These are phyloP conservation scores for Motacilla alba DNA, from an alignment of 2,113 vertebrate genomes.

Conservation along the genomic window DNA sequence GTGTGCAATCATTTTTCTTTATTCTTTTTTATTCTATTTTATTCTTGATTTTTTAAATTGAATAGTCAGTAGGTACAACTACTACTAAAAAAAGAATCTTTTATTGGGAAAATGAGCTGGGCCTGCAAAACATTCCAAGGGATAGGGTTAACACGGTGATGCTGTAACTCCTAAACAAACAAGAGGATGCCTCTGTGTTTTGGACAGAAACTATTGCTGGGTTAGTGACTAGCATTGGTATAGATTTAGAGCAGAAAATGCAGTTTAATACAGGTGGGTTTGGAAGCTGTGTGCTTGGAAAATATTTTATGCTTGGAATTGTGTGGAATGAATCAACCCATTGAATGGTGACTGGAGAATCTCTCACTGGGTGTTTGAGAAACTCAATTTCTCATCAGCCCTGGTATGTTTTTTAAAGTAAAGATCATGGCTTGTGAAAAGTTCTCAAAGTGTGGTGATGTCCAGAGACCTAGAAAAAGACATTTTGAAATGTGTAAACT, in stretches of 20 bases:
- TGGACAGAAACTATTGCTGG: constrained; percentile 3
- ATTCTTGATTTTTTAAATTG: background rate
- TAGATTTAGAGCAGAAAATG: background rate
- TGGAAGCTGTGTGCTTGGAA: background rate
- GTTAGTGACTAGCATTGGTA: constrained; percentile 11
- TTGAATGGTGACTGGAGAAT: background rate
- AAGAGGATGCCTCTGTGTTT: background rate
- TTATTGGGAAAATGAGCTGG: background rate
- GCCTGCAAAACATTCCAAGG: background rate
- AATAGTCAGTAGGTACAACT: background rate
- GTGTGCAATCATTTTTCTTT: background rate
- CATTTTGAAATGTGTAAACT: background rate
- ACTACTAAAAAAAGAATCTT: background rate
- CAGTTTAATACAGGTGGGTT: background rate
- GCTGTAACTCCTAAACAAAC: background rate
- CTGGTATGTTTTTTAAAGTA: background rate
- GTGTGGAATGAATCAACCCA: background rate
- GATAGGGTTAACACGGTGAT: background rate
- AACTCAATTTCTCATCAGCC: background rate
- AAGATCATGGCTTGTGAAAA: background rate
- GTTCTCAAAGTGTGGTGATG: background rate
- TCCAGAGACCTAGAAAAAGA: background rate
- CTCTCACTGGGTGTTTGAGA: background rate
- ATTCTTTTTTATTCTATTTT: background rate
- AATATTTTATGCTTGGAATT: constrained; percentile 16